These are phyloP conservation scores for Sphenodon punctatus DNA, from an alignment of 2,797 vertebrate genomes.

Conservation along the genomic window DNA sequence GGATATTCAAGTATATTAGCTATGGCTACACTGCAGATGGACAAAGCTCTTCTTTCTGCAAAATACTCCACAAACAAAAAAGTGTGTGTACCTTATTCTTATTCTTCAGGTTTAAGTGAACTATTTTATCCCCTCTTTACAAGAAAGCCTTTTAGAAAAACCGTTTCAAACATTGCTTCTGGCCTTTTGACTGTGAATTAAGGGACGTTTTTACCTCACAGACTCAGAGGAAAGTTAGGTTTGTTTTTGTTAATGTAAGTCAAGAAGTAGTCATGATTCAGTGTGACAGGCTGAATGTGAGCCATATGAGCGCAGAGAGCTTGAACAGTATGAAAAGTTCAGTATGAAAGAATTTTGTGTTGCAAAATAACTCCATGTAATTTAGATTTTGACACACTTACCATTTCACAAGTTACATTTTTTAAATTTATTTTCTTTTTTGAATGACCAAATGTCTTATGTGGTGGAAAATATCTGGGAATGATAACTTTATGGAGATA, in stretches of 20 bases:
- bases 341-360: slow-evolving; percentile 42
- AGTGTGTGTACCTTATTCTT: slow-evolving; percentile 26
- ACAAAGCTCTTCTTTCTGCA: slow-evolving; percentile 40
- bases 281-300: slow-evolving; percentile 67
- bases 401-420: slow-evolving; percentile 47
- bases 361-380: slow-evolving; percentile 45
- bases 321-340: slow-evolving; percentile 49
- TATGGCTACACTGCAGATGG: background rate
- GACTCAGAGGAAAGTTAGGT: slow-evolving; percentile 26
- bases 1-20: background rate
- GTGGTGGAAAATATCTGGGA: slow-evolving; percentile 48
- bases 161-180: slow-evolving; percentile 5
- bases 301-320: slow-evolving; percentile 49
- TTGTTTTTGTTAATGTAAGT: slow-evolving; percentile 62
- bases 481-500: background rate
- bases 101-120: background rate
- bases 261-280: slow-evolving; percentile 59
- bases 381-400: slow-evolving; percentile 52
- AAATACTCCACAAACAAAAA: slow-evolving; percentile 6
- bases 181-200: slow-evolving; percentile 37
- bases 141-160: background rate
- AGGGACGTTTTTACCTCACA: slow-evolving; percentile 23
- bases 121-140: background rate
- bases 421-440: background rate
- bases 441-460: slow-evolving; percentile 7